phyloP scores from a whole-genome alignment of 92 coral and sea anemone genomes.

The Porites evermanni region DNA sequence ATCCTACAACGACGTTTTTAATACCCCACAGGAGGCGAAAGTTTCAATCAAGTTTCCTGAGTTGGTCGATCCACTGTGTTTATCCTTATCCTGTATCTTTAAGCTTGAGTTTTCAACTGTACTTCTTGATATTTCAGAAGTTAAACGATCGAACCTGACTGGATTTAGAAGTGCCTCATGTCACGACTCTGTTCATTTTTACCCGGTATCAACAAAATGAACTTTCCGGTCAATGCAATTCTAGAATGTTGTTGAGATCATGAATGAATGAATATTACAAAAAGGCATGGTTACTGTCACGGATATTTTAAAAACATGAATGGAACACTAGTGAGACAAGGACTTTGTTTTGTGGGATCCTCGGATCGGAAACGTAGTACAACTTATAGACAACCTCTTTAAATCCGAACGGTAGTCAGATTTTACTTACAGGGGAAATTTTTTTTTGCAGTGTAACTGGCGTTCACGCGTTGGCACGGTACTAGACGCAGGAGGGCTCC shows the following conservation, averaged over 20 bases:
- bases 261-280: not conserved
- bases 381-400: not conserved
- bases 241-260: not conserved
- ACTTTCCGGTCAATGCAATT: not conserved
- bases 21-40: not conserved
- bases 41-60: not conserved
- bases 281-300: no score
- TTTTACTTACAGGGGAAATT: no score
- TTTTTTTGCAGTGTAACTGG: no score
- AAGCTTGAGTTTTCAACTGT: not conserved
- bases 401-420: no score
- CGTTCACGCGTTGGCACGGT: no score
- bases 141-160: not conserved
- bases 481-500: no score
- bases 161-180: not conserved
- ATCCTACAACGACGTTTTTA: not conserved
- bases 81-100: not conserved
- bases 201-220: not conserved
- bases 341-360: no score
- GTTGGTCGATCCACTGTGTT: not conserved
- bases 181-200: conserved; percentile 1
- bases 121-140: not conserved
- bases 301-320: no score
- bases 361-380: not conserved
- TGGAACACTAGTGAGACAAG: no score